These are phyloP conservation scores for Coenonympha glycerion DNA, from an alignment of 2,888 invertebrate genomes.

Conservation along the genomic window DNA sequence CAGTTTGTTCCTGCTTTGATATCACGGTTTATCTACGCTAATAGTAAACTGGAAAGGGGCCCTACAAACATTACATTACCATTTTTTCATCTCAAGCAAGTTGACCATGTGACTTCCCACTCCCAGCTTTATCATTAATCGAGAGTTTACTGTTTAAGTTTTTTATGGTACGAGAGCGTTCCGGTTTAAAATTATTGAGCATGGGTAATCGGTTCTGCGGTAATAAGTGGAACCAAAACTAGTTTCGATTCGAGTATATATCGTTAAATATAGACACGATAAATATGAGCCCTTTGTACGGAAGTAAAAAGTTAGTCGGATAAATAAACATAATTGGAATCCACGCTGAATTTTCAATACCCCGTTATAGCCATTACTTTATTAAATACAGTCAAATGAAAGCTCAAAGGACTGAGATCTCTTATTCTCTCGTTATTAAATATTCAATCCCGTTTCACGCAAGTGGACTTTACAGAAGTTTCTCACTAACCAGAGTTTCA, in stretches of 20 bases:
- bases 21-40: slow-evolving; percentile 26
- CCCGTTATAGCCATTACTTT: too few species aligned
- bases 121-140: neutral
- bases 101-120: neutral
- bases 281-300: too few species aligned
- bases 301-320: too few species aligned
- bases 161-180: neutral
- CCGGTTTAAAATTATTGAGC: neutral
- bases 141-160: neutral
- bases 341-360: neutral
- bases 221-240: neutral
- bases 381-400: too few species aligned
- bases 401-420: too few species aligned
- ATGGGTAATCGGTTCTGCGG: neutral
- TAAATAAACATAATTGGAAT: too few species aligned
- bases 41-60: slow-evolving; percentile 20
- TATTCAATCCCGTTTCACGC: too few species aligned
- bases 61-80: slow-evolving; percentile 6
- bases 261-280: neutral
- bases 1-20: slow-evolving; percentile 30
- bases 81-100: slow-evolving; percentile 2
- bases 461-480: too few species aligned
- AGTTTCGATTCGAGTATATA: neutral
- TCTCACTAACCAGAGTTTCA: too few species aligned
- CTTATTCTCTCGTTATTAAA: too few species aligned